Percentiles rank a stretch among this genome's conserved stretches.
Conservation (phyloP, 1,140 invertebrate species). For the Hyposmocoma kahamanoa region DNA sequence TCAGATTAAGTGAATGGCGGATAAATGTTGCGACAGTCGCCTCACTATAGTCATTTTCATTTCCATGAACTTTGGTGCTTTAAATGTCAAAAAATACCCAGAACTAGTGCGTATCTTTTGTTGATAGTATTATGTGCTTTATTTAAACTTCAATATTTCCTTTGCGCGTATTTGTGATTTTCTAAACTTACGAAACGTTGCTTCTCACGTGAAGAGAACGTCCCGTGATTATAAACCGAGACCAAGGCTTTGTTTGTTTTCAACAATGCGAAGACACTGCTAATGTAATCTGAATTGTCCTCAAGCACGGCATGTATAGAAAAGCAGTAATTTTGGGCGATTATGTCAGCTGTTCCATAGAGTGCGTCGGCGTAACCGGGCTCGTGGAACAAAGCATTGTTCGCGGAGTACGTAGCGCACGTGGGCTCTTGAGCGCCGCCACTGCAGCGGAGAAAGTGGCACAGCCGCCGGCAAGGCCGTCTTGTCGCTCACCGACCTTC, state of each 20-base stretch:
- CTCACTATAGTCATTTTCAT: too few relatives aligned
- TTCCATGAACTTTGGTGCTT: too few relatives aligned
- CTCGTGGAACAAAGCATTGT: slow-evolving; percentile 43
- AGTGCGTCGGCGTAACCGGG: slow-evolving; percentile 36
- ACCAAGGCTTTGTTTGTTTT: slow-evolving; percentile 53
- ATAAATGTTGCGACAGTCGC: too few relatives aligned
- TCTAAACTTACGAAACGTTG: too few relatives aligned
- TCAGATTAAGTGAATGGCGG: too few relatives aligned
- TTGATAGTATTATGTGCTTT: too few relatives aligned
- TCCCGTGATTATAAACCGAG: slow-evolving; percentile 42
- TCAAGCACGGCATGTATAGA: slow-evolving; percentile 31
- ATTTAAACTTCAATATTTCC: too few relatives aligned
- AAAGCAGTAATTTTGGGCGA: slow-evolving; percentile 44
- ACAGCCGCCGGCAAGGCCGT: slow-evolving; percentile 55
- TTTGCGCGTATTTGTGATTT: too few relatives aligned
- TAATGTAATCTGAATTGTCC: slow-evolving; percentile 49
- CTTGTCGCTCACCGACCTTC: slow-evolving; percentile 46
- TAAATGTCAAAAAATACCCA: too few relatives aligned
- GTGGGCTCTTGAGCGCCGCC: slow-evolving; percentile 33
- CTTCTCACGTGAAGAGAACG: slow-evolving; percentile 31
- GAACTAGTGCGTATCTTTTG: too few relatives aligned
- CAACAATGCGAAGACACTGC: slow-evolving; percentile 44
- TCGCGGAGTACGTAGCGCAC: slow-evolving; percentile 35
- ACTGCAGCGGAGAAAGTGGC: slow-evolving; percentile 50
- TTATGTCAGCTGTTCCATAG: slow-evolving; percentile 57